Conservation (phyloP, 1,140 invertebrate genomes). For the Caerostris extrusa region DNA sequence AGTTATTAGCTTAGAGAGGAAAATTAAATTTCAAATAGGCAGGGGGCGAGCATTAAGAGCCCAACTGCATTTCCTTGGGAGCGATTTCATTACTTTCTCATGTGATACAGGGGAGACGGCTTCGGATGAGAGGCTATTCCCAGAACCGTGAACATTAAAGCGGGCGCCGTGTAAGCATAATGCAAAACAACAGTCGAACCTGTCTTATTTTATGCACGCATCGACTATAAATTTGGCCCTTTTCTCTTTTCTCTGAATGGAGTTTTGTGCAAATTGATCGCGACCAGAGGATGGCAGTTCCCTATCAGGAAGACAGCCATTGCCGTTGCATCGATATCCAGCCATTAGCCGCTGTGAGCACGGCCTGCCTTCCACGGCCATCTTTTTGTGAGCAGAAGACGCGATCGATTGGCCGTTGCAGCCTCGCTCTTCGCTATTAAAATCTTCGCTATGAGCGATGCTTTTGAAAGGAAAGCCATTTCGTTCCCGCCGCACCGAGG, state of each 20-base stretch:
- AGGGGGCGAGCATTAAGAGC: constrained; percentile 64
- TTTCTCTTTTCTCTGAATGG: constrained; percentile 75
- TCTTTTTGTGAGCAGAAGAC: background rate
- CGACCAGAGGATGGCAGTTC: constrained; percentile 63
- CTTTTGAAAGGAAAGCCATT: constrained; percentile 72
- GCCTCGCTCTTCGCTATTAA: constrained; percentile 65
- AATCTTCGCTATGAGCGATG: constrained; percentile 74
- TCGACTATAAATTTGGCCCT: constrained; percentile 72
- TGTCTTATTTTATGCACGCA: constrained; percentile 76
- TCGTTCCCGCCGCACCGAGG: constrained; percentile 27
- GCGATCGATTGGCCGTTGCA: constrained; percentile 67
- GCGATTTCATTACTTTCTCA: constrained; percentile 76
- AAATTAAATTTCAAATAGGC: constrained; percentile 71
- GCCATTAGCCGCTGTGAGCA: constrained; percentile 64
- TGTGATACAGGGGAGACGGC: constrained; percentile 63
- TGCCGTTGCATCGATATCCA: constrained; percentile 63
- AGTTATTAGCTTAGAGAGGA: constrained; percentile 51
- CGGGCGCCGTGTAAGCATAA: constrained; percentile 75
- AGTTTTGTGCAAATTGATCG: constrained; percentile 75
- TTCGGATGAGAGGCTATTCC: constrained; percentile 69
- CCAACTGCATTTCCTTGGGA: constrained; percentile 22
- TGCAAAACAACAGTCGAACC: constrained; percentile 75
- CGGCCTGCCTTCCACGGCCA: constrained; percentile 19
- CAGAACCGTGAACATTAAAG: constrained; percentile 75
- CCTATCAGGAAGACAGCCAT: constrained; percentile 60